These are phyloP conservation scores for Phlogophora meticulosa DNA, from an alignment of 2,888 invertebrate species.

Conservation along the genomic window DNA sequence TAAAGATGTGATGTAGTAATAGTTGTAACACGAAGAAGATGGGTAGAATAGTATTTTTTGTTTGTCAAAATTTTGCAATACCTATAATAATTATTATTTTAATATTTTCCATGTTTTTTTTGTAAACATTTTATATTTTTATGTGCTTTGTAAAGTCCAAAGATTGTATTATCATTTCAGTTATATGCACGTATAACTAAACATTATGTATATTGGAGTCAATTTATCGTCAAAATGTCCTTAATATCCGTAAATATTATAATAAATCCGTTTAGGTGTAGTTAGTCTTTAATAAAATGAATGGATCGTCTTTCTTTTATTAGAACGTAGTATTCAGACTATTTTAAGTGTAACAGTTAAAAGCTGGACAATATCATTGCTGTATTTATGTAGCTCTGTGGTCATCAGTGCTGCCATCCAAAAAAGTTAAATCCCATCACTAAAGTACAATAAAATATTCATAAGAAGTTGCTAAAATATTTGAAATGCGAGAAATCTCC, in stretches of 20 bases:
- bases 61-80: conserved; percentile 46
- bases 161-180: conserved; percentile 71
- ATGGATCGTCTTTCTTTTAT: conserved; percentile 73
- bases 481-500: conserved; percentile 1
- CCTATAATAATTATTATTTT: conserved; percentile 31
- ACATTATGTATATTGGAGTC: conserved; percentile 63
- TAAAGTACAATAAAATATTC: conserved; percentile 52
- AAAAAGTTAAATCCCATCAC: conserved; percentile 22
- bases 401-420: conserved; percentile 41
- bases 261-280: conserved; percentile 62
- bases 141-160: conserved; percentile 77
- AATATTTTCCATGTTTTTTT: conserved; percentile 53
- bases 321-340: conserved; percentile 72
- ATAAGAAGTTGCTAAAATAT: conserved; percentile 24
- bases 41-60: conserved; percentile 54
- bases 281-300: conserved; percentile 67
- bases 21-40: conserved; percentile 35
- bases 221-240: conserved; percentile 65
- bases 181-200: conserved; percentile 72
- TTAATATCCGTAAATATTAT: conserved; percentile 54
- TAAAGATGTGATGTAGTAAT: conserved; percentile 62
- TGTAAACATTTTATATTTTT: conserved; percentile 61
- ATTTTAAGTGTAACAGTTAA: conserved; percentile 75
- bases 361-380: conserved; percentile 72
- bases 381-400: conserved; percentile 52